These are phyloP conservation scores for Epirrhoe tristata DNA, from an alignment of 2,888 invertebrate genomes.

Conservation along the genomic window DNA sequence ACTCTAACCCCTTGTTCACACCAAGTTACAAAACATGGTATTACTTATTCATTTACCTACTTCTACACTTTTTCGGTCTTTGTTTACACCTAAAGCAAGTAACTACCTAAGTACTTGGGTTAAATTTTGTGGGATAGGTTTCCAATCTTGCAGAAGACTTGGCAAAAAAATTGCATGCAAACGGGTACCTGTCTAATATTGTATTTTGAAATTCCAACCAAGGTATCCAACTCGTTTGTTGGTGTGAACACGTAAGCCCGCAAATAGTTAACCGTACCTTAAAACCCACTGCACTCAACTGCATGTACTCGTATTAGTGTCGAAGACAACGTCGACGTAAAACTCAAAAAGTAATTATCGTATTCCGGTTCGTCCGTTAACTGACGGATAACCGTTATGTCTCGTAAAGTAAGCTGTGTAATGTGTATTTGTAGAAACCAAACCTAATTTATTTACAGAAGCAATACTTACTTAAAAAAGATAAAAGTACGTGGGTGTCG, in stretches of 20 bases:
- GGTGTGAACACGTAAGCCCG: slow-evolving; percentile 27
- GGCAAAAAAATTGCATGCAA: too few species aligned
- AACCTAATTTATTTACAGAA: background rate
- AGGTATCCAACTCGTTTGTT: background rate
- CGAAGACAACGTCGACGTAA: slow-evolving; percentile 57
- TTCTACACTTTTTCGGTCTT: too few species aligned
- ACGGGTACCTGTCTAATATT: too few species aligned
- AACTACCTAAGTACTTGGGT: too few species aligned
- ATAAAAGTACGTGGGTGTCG: background rate
- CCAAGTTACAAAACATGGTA: too few species aligned
- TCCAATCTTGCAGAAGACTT: too few species aligned
- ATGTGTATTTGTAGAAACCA: slow-evolving; percentile 12
- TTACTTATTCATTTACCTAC: too few species aligned
- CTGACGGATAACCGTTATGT: slow-evolving; percentile 55
- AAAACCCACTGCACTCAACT: slow-evolving; percentile 51
- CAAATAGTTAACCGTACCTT: slow-evolving; percentile 53
- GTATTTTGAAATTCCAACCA: too few species aligned
- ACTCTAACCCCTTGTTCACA: too few species aligned
- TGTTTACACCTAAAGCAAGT: too few species aligned
- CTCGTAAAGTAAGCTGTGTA: slow-evolving; percentile 12
- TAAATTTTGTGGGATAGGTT: too few species aligned
- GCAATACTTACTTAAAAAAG: too few species aligned
- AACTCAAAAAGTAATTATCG: slow-evolving; percentile 59
- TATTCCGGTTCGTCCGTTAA: slow-evolving; percentile 67
- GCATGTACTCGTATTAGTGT: slow-evolving; percentile 58